phyloP scores from a whole-genome alignment of 2,797 vertebrate species.

The Rhinogobio ventralis region DNA sequence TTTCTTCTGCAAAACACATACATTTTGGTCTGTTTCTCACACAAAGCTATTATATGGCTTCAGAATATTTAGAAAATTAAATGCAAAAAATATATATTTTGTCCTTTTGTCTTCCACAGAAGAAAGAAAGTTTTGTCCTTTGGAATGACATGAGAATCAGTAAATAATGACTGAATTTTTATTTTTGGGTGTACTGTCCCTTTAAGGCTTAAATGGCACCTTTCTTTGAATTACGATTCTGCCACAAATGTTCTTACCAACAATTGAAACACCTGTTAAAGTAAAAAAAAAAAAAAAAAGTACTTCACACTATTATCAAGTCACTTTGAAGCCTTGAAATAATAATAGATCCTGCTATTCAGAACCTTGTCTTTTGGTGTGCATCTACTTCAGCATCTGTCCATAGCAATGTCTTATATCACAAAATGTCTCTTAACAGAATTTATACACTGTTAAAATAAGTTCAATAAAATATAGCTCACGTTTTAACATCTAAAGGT shows the following conservation, averaged over 20 bases:
- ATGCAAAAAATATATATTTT: not conserved
- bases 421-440: slow-evolving; percentile 64
- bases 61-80: not conserved
- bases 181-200: not conserved
- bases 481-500: slow-evolving; percentile 64
- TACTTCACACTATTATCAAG: slow-evolving; percentile 57
- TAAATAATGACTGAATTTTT: slow-evolving; percentile 1
- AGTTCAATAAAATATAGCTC: slow-evolving; percentile 1
- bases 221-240: not conserved
- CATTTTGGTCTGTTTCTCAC: not conserved
- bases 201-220: not conserved
- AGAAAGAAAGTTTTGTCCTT: not conserved
- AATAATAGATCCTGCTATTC: slow-evolving; percentile 98
- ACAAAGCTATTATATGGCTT: not conserved
- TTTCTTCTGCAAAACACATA: slow-evolving; percentile 1
- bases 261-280: slow-evolving; percentile 1
- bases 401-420: slow-evolving; percentile 55
- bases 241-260: not conserved
- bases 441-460: slow-evolving; percentile 1
- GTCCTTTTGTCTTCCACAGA: slow-evolving; percentile 7
- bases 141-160: slow-evolving; percentile 7
- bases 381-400: slow-evolving; percentile 66
- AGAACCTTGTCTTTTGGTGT: slow-evolving; percentile 78
- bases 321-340: slow-evolving; percentile 29
- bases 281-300: not conserved